A percentile compares a stretch with the other conserved stretches of the same genome.
These are phyloP conservation scores for Pseudomyrmex concolor DNA, from an alignment of 1,140 invertebrate genomes.

Conservation along the genomic window DNA sequence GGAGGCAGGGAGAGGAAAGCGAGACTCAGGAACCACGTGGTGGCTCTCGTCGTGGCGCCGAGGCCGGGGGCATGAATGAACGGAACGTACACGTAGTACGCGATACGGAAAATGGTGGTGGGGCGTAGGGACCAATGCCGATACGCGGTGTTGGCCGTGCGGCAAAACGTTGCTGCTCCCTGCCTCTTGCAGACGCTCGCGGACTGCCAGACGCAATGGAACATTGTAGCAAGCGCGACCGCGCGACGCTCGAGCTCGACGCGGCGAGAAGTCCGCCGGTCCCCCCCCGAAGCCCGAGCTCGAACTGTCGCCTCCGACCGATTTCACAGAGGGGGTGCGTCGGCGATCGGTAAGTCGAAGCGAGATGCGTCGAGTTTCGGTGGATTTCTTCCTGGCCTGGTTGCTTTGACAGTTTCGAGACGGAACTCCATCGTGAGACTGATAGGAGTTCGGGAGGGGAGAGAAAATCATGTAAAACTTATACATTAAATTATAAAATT, in stretches of 20 bases:
- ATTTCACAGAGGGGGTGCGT: no score
- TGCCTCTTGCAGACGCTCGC: constrained; percentile 69
- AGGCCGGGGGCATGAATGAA: constrained; percentile 76
- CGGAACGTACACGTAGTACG: constrained; percentile 73
- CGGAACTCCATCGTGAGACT: no score
- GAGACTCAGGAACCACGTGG: constrained; percentile 76
- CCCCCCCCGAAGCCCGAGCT: no score
- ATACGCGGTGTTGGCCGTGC: constrained; percentile 71
- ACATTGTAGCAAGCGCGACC: constrained; percentile 44
- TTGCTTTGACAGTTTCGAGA: no score
- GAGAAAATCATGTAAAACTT: background rate
- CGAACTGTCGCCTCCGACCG: no score
- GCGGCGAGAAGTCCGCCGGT: background rate
- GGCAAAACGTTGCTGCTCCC: constrained; percentile 70
- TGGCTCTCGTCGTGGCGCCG: constrained; percentile 67
- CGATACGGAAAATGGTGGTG: constrained; percentile 77
- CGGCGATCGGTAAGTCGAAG: no score
- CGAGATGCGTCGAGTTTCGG: no score
- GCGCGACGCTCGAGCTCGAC: background rate
- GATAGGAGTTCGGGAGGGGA: background rate
- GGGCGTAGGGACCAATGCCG: constrained; percentile 69
- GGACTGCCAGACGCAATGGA: constrained; percentile 69
- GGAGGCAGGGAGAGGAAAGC: constrained; percentile 66
- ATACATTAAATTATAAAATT: background rate
- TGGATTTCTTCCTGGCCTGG: no score